phyloP scores from a whole-genome alignment of 1,140 invertebrate species.

The Drosophila jambulina region DNA sequence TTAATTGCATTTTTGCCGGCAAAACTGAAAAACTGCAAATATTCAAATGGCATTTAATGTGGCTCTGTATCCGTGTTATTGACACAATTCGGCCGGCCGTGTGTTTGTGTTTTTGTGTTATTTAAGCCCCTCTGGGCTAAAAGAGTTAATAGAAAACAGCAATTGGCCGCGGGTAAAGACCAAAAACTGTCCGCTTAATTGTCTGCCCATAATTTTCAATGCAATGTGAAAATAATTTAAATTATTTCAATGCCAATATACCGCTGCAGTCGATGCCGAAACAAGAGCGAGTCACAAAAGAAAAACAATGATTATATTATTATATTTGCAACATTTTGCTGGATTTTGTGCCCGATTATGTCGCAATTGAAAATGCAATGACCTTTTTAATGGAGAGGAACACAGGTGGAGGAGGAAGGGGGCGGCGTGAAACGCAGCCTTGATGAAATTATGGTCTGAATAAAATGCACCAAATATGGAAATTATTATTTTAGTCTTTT shows the following conservation, averaged over 20 bases:
- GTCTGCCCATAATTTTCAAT: slow-evolving; percentile 54
- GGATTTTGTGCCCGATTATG: slow-evolving; percentile 43
- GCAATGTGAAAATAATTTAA: slow-evolving; percentile 45
- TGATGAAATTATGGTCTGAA: slow-evolving; percentile 33
- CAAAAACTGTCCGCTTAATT: slow-evolving; percentile 44
- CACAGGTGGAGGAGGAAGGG: not conserved
- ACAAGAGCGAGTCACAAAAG: not conserved
- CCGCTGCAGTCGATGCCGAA: not conserved
- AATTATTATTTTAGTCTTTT: slow-evolving; percentile 8
- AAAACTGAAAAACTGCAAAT: slow-evolving; percentile 9
- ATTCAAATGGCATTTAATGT: slow-evolving; percentile 55
- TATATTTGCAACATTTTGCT: slow-evolving; percentile 40
- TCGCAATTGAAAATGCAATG: slow-evolving; percentile 39
- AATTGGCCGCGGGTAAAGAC: slow-evolving; percentile 26
- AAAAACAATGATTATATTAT: slow-evolving; percentile 32
- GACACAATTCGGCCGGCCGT: slow-evolving; percentile 7
- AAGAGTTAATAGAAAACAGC: slow-evolving; percentile 58
- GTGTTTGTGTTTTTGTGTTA: slow-evolving; percentile 8
- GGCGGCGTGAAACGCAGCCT: not conserved
- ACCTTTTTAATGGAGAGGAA: not conserved
- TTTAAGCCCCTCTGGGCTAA: slow-evolving; percentile 43
- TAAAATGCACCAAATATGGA: slow-evolving; percentile 19
- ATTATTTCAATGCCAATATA: slow-evolving; percentile 57
- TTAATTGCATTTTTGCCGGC: slow-evolving; percentile 51
- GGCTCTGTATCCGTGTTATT: slow-evolving; percentile 9